Evolutionary conservation across 2,888 invertebrate species (phyloP), one percentile per base, ranked within the genome.

Genomic region (Lasioglossum zephyrum): DNA sequence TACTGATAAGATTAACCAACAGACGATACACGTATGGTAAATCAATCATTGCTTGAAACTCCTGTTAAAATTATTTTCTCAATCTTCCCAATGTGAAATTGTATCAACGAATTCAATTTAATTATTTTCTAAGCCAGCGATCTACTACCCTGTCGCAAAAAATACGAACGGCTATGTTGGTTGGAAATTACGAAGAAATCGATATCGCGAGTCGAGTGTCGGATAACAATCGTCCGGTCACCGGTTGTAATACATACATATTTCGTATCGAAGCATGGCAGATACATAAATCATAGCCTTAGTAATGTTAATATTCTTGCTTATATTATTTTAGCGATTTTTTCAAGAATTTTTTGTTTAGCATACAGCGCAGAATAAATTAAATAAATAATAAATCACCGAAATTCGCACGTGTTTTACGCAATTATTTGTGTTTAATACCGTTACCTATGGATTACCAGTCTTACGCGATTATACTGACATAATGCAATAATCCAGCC

Each of bases 171-270:
- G 69, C 77, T 81, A 79, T 76, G 70, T 44, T 70, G 53, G 57
- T 39, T 80, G 47, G 63, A 87, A 86, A 84, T 87, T 86, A 81
- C 53, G 53, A 66, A 73, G 66, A 88, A 87, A 87, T 84, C 79
- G 78, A 88, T 88, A 88, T 86, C 82, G 57, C 53, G 75, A 84
- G 69, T 84, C 70, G 73, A 82, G 87, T 87, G 79, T 91, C 91
- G 79, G 89, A 91, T 92, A 91, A 91, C 90, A 86, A 79, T 85
- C 72, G 81, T n/a, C 73, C 75, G 66, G 79, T 79, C 70, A 72
- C 79, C 26, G 36, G 49, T 69, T 79, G 49, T 41, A 79, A 47
- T 74, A 70, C 31, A 31, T 63, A 57, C 31, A 44, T 63, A 73
- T 57, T 79, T 57, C 53, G 57, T 26, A 41, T 44, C 44, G 31